Conservation (phyloP, 1,140 invertebrate genomes). For the Bilobella aurantiaca region DNA sequence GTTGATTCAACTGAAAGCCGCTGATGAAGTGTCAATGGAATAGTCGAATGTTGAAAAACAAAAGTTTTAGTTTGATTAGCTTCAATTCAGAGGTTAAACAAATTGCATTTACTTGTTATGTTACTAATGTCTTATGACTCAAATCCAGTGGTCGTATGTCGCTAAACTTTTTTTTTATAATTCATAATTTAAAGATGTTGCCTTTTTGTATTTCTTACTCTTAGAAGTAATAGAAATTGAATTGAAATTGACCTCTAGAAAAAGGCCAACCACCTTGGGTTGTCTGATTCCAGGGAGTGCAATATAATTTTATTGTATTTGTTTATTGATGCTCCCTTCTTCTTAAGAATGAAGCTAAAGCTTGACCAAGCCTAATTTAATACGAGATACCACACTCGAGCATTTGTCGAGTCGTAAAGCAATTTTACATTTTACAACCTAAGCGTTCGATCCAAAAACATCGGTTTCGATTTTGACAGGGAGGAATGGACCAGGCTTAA, state of each 20-base stretch:
- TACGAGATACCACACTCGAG: background rate
- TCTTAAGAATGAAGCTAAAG: too few relatives aligned
- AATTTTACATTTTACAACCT: background rate
- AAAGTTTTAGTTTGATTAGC: background rate
- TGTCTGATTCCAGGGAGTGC: background rate
- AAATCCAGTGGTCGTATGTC: too few relatives aligned
- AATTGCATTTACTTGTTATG: background rate
- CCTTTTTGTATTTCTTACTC: too few relatives aligned
- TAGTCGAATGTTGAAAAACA: background rate
- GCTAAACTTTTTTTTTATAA: background rate
- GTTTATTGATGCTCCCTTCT: background rate
- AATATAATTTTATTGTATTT: constrained; percentile 5
- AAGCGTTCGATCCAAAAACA: background rate
- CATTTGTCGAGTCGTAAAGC: background rate
- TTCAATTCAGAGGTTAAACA: background rate
- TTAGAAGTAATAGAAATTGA: too few relatives aligned
- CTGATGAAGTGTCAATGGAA: background rate
- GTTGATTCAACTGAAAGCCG: constrained; percentile 10
- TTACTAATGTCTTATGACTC: background rate
- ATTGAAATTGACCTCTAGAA: too few relatives aligned
- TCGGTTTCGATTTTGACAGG: background rate
- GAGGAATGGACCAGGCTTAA: background rate
- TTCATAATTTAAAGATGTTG: too few relatives aligned
- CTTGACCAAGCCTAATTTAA: too few relatives aligned
- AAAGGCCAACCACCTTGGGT: constrained; percentile 3